Evolutionary conservation across 2,113 vertebrate genomes (phyloP).

Genomic region (Rhombomys opimus): DNA sequence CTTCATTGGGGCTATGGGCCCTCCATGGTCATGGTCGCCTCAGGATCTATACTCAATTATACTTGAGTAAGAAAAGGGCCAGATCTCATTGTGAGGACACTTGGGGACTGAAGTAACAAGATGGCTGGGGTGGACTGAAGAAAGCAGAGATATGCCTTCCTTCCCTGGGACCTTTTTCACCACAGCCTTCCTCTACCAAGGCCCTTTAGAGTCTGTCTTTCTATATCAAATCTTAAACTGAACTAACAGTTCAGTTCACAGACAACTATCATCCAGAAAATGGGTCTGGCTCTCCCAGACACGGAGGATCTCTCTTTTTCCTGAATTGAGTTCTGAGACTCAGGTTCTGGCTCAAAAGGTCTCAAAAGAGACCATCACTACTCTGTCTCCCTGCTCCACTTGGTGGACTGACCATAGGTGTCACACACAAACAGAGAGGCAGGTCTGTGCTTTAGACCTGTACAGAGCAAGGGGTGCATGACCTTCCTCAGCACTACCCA

Average conservation of each 20-base stretch:
- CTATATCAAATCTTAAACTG: not conserved
- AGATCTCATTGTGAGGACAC: not conserved
- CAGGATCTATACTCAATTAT: not conserved
- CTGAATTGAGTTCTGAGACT: not conserved
- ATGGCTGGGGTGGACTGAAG: not conserved
- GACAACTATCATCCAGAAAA: not conserved
- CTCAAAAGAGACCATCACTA: not conserved
- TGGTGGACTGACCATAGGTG: no score
- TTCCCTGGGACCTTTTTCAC: not conserved
- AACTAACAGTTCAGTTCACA: not conserved
- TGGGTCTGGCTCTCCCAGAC: not conserved
- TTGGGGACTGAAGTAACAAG: no score
- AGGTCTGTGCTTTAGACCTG: not conserved
- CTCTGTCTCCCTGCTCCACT: fast-evolving
- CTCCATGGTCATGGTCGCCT: not conserved
- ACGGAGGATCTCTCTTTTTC: not conserved
- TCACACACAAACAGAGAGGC: not conserved
- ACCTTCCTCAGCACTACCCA: not conserved
- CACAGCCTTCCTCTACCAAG: not conserved
- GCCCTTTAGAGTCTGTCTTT: not conserved
- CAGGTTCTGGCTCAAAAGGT: not conserved
- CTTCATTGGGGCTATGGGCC: not conserved
- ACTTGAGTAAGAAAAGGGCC: not conserved
- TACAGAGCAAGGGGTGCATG: not conserved
- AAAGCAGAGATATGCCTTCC: no score